Evolutionary conservation across 92 coral and sea anemone species (phyloP), one percentile per base, ranked within the genome.

Genomic region (Phenganax marumi): DNA sequence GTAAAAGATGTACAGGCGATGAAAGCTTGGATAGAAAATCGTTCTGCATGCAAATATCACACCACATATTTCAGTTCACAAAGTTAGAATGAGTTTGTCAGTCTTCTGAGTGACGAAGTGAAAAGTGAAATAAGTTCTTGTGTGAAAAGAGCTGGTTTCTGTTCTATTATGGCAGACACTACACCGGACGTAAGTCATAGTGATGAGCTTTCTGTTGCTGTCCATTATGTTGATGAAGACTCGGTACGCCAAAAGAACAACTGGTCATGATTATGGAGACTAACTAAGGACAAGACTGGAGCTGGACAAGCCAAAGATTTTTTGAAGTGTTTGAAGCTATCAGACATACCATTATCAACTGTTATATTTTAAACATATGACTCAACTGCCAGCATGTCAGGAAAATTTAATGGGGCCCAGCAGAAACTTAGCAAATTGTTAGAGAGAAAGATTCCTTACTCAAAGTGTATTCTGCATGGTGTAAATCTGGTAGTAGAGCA

Each of bases 31-130:
- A 10, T 63, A 63, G 70, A 63, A 10, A 54, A 54, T 54, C 60
- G 60, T n/a, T 10, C 60, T 54, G 60, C 60, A 54, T 17, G 60
- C 17, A 10, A 63, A 25, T 21, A 63, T 19, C 70, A 63, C 23
- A 21, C 70, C 12, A 63, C 70, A 21, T 63, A 63, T 25, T 25
- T 63, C 10, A 63, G 70, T 25, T 25, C 70, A 21, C 70, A 63
- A 21, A 63, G 70, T 63, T 25, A 63, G 70, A 63, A 63, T 63
- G 70, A 63, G 70, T 63, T 63, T 25, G 22, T 63, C n/a, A n/a
- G n/a, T n/a, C n/a, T n/a, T n/a, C n/a, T n/a, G n/a, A n/a, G n/a
- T n/a, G n/a, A n/a, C n/a, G n/a, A n/a, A n/a, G n/a, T n/a, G n/a
- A n/a, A n/a, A n/a, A n/a, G n/a, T n/a, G n/a, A n/a, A n/a, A n/a